These are phyloP conservation scores for Diorhabda elongata DNA, from an alignment of 1,140 invertebrate genomes.

Conservation along the genomic window DNA sequence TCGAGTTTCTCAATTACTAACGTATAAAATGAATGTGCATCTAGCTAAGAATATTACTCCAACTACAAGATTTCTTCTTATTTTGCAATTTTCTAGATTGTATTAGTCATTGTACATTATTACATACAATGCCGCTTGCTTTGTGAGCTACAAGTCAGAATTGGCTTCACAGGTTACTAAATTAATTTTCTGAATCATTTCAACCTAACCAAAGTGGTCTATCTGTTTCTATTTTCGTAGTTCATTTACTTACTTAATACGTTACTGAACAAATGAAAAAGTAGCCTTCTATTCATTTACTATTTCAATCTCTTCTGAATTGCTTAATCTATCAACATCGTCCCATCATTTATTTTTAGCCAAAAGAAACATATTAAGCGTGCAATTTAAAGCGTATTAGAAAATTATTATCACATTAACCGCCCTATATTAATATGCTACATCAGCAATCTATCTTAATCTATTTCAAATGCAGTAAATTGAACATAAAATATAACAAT, in stretches of 20 bases:
- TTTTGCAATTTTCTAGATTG: constrained; percentile 20
- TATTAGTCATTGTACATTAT: constrained; percentile 13
- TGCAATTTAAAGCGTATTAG: constrained; percentile 1
- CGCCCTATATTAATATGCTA: too few species aligned
- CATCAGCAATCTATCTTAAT: too few species aligned
- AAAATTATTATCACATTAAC: too few species aligned
- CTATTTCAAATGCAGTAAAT: too few species aligned
- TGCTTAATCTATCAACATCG: constrained; percentile 1
- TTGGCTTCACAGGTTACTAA: too few species aligned
- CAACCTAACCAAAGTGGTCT: too few species aligned
- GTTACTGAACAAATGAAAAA: too few species aligned
- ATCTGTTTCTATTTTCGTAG: too few species aligned
- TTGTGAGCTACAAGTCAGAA: too few species aligned
- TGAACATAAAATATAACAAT: too few species aligned
- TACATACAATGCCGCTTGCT: not conserved
- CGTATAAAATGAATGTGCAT: constrained; percentile 7
- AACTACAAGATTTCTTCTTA: constrained; percentile 8
- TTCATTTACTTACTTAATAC: too few species aligned
- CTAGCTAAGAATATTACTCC: constrained; percentile 17
- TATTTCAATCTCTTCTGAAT: not conserved
- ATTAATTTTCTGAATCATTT: too few species aligned
- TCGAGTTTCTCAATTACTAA: constrained; percentile 15
- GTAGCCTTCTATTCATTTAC: not conserved
- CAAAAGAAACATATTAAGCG: not conserved
- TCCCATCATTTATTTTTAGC: not conserved